These are phyloP conservation scores for Gasteruption jaculator DNA, from an alignment of 2,888 invertebrate genomes.

Conservation along the genomic window DNA sequence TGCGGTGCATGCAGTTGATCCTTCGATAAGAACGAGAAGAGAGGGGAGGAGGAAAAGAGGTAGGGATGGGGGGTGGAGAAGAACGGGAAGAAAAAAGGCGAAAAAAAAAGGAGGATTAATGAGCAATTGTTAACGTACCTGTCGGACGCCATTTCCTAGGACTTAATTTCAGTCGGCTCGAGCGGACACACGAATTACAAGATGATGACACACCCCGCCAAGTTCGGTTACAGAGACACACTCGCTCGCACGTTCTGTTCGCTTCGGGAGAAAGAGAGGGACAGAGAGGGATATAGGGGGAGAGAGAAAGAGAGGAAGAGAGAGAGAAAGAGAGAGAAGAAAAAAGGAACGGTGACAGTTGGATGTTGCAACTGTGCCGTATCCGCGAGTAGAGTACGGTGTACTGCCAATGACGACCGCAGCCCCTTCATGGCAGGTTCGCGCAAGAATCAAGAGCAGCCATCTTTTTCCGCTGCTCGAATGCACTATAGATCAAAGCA, in stretches of 20 bases:
- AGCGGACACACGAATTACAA: conserved; percentile 15
- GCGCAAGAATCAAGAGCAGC: conserved; percentile 33
- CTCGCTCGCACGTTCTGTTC: conserved; percentile 11
- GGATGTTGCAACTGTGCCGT: conserved; percentile 37
- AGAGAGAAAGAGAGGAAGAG: too few species aligned
- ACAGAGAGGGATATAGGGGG: too few species aligned
- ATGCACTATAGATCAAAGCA: too few species aligned
- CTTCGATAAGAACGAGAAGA: neutral
- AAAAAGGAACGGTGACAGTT: conserved; percentile 32
- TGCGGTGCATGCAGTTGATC: conserved; percentile 1
- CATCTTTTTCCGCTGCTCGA: conserved; percentile 43
- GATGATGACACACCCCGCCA: conserved; percentile 16
- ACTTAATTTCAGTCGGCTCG: neutral
- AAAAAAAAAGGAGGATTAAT: conserved; percentile 7
- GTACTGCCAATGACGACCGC: conserved; percentile 34
- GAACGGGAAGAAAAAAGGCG: neutral
- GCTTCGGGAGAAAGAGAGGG: conserved; percentile 27
- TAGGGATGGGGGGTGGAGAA: neutral
- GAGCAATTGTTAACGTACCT: conserved; percentile 28
- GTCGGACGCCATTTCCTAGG: conserved; percentile 33
- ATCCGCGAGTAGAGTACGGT: conserved; percentile 35
- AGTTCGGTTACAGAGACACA: conserved; percentile 8
- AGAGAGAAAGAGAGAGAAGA: too few species aligned
- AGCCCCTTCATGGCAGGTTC: conserved; percentile 36
- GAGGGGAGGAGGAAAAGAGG: too few species aligned